Evolutionary conservation across 1,140 invertebrate genomes (phyloP).

Genomic region (Holotrichia oblita): DNA sequence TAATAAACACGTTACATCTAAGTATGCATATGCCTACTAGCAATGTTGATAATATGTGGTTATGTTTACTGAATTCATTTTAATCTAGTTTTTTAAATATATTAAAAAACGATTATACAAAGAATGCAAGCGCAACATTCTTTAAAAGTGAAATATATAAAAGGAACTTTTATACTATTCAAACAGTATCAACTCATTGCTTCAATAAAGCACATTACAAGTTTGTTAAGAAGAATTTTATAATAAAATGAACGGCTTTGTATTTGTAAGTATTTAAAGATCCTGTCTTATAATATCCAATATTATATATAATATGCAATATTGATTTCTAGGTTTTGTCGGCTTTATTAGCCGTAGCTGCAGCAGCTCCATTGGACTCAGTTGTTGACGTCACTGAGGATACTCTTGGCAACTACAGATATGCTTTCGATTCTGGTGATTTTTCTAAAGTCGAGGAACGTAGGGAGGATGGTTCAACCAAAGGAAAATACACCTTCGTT

Average conservation of each 20-base stretch:
- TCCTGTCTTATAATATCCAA: not conserved
- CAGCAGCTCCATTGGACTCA: not conserved
- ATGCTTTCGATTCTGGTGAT: constrained; percentile 21
- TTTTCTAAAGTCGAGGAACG: constrained; percentile 7
- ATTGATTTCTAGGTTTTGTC: not conserved
- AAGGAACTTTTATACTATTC: not conserved
- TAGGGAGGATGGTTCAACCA: not conserved
- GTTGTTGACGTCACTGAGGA: constrained; percentile 33
- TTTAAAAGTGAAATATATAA: not conserved
- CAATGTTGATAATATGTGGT: no score
- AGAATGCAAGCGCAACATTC: not conserved
- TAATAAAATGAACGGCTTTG: not conserved
- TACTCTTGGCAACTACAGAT: constrained; percentile 39
- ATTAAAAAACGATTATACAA: not conserved
- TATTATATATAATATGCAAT: not conserved
- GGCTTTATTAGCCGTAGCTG: not conserved
- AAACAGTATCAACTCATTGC: not conserved
- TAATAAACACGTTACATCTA: no score
- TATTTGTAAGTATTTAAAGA: not conserved
- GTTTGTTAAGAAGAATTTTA: not conserved
- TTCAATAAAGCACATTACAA: not conserved
- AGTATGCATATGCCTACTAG: no score
- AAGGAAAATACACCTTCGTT: constrained; percentile 30
- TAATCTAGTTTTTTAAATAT: not conserved
- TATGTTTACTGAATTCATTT: no score